A percentile compares a stretch with the other conserved stretches of the same genome.
Conservation (phyloP, 1,140 invertebrate genomes). For the Eupristina koningsbergeri region DNA sequence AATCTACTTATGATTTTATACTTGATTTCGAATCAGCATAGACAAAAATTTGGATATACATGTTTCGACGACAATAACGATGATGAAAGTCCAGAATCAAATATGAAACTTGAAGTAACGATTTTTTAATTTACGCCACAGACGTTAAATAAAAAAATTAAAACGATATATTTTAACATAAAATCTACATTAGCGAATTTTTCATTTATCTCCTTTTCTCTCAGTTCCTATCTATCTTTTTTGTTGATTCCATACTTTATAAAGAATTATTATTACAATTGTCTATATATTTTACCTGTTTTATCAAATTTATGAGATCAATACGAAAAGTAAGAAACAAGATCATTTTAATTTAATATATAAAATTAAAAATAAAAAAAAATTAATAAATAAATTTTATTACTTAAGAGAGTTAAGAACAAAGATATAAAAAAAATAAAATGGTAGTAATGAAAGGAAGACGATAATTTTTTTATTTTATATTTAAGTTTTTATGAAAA, state of each 20-base stretch:
- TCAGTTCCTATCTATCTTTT: background rate
- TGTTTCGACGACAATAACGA: background rate
- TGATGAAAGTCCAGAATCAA: background rate
- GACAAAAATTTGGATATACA: constrained; percentile 16
- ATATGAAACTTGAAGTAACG: constrained; percentile 31
- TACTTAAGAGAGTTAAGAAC: no score
- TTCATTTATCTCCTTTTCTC: constrained; percentile 4
- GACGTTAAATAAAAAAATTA: no score
- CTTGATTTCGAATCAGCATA: constrained; percentile 18
- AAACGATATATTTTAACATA: background rate
- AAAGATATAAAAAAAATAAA: no score
- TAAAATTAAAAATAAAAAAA: no score
- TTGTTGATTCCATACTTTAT: background rate
- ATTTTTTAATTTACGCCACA: constrained; percentile 45
- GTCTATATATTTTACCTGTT: background rate
- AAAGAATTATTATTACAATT: background rate
- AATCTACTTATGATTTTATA: no score
- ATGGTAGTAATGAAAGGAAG: no score
- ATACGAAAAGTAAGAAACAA: no score
- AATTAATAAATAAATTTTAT: no score
- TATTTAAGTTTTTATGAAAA: no score
- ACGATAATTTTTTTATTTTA: no score
- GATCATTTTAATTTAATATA: no score
- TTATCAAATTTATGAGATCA: background rate
- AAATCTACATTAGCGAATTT: constrained; percentile 36